Base-by-base conservation (phyloP, 30 jellyfish, hydroid and myxozoan species). In the Aurelia coerulea region DNA sequence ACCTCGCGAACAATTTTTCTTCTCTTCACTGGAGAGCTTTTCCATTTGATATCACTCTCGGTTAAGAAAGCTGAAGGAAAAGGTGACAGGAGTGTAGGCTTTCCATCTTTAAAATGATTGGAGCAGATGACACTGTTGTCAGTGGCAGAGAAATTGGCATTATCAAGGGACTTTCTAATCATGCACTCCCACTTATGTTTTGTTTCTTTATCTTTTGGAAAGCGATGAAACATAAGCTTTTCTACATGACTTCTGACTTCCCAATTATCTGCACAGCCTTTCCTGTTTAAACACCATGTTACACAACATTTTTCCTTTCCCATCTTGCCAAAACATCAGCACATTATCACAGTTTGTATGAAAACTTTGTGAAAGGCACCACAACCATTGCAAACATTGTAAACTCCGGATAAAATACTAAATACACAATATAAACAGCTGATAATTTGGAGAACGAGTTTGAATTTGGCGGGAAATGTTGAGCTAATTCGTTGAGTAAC, bases 41-140 rank as follows among this genome's bases (percentile, higher is more conserved):
- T 37, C 51, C 19, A 17, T 8, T 52, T 74, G 2, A 74, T 49
- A 59, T 16, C 68, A 51, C 82, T 67, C 51, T 29, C 18, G n/a
- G 91, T 82, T 88, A 82, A 42, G 79, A 37, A 82, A 34, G 69
- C 31, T 51, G 85, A 16, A n/a, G 91, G 86, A 54, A 37, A 42
- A 23, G 65, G 79, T 35, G 35, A n/a, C 62, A 12, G 62, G 13
- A 76, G 35, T 49, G 91, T 68, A 67, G 83, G 76, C 69, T 82
- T 70, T 17, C 91, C 91, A 67, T 52, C 77, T 29, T n/a, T 23
- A 59, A 69, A 82, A 68, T 82, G 91, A 78, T 82, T 82, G 46
- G 91, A 82, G 78, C 91, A 50, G 32, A 82, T 52, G 77, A 60
- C 19, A 59, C 19, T 59, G 31, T 19, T 59, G 31, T 19, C 31